These are phyloP conservation scores for Nycticryphes semicollaris DNA, from an alignment of 2,113 vertebrate genomes.

Conservation along the genomic window DNA sequence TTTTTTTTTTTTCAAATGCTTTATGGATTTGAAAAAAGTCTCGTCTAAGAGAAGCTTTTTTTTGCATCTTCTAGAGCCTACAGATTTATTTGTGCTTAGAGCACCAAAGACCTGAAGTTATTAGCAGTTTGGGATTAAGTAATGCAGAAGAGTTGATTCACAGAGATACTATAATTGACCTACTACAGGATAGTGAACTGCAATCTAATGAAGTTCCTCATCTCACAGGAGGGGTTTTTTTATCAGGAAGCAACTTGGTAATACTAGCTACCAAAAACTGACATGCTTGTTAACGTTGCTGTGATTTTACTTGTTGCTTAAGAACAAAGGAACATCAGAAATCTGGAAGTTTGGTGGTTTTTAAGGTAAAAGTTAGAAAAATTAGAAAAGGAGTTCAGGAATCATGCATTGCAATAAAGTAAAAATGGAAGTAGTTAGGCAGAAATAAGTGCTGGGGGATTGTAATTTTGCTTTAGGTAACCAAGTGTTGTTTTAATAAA, in stretches of 20 bases:
- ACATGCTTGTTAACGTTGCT: not conserved
- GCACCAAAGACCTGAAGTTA: not conserved
- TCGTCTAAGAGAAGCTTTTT: not conserved
- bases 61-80: not conserved
- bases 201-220: not conserved
- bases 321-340: not conserved
- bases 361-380: not conserved
- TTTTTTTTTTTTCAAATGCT: not conserved
- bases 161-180: not conserved
- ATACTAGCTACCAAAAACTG: not conserved
- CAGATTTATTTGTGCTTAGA: not conserved
- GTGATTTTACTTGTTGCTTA: not conserved
- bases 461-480: not conserved
- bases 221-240: not conserved
- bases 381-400: not conserved
- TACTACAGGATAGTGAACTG: not conserved
- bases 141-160: not conserved
- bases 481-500: not conserved
- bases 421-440: not conserved
- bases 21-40: not conserved
- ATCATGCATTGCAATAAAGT: not conserved
- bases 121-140: not conserved
- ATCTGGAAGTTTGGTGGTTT: fast-evolving
- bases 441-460: not conserved
- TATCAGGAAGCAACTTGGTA: not conserved